Evolutionary conservation across 2,888 invertebrate species (phyloP).

Genomic region (Dinocampus coccinellae): DNA sequence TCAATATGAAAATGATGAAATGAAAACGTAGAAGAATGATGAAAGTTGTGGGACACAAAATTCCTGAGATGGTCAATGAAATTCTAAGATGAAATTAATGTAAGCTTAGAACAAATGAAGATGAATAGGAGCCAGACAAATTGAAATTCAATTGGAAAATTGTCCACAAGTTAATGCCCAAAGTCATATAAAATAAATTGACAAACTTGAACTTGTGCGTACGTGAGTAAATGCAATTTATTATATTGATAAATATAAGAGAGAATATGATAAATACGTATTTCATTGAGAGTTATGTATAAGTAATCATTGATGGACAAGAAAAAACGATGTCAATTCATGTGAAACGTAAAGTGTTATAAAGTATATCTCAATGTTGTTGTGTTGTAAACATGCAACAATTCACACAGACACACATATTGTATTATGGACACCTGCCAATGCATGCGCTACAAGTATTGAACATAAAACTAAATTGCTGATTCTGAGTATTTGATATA

Average conservation of each 20-base stretch:
- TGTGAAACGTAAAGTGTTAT: neutral
- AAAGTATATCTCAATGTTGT: constrained; percentile 1
- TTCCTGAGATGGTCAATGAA: constrained; percentile 26
- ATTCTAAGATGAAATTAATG: constrained; percentile 27
- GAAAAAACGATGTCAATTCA: constrained; percentile 14
- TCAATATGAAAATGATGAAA: neutral
- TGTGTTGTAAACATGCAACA: neutral
- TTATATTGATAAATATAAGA: constrained; percentile 5
- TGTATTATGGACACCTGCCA: neutral
- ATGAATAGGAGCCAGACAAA: constrained; percentile 18
- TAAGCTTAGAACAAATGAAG: constrained; percentile 18
- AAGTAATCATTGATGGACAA: neutral
- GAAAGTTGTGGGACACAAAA: constrained; percentile 11
- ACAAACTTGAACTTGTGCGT: constrained; percentile 1
- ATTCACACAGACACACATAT: no score
- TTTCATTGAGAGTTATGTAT: constrained; percentile 25
- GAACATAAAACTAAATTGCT: constrained; percentile 24
- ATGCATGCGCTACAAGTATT: neutral
- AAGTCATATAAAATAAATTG: neutral
- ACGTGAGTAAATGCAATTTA: constrained; percentile 17
- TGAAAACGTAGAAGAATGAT: neutral
- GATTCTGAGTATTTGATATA: constrained; percentile 9
- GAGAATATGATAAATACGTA: constrained; percentile 6
- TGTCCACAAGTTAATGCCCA: neutral
- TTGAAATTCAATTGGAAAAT: constrained; percentile 23